Evolutionary conservation across 2,888 invertebrate species (phyloP).

Genomic region (Cryptocheilus praepositus): DNA sequence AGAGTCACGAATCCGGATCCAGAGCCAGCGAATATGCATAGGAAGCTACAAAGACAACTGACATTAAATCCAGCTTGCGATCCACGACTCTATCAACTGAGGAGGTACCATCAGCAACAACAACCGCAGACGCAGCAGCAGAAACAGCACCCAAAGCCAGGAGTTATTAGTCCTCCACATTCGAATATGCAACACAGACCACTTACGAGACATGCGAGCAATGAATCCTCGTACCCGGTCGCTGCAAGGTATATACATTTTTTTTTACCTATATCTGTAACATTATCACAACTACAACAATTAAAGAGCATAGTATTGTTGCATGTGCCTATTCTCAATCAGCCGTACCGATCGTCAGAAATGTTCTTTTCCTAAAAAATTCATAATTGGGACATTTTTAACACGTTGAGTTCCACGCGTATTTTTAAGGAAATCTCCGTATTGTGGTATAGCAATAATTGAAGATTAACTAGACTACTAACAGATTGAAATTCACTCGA

Average conservation of each 20-base stretch:
- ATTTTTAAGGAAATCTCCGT: too few relatives aligned
- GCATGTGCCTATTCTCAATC: too few relatives aligned
- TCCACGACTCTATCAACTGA: constrained; percentile 79
- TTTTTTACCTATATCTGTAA: background rate
- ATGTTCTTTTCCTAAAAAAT: too few relatives aligned
- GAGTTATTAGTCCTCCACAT: constrained; percentile 55
- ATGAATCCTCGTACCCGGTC: constrained; percentile 63
- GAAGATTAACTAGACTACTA: too few relatives aligned
- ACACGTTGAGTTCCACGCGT: too few relatives aligned
- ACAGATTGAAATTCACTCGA: too few relatives aligned
- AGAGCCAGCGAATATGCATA: constrained; percentile 80
- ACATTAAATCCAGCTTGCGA: constrained; percentile 89
- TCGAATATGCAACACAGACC: constrained; percentile 63
- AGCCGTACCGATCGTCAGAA: too few relatives aligned
- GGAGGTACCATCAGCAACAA: constrained; percentile 65
- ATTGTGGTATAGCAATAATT: too few relatives aligned
- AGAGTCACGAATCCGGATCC: constrained; percentile 62
- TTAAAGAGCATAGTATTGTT: too few relatives aligned
- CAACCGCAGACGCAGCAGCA: constrained; percentile 59
- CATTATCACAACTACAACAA: too few relatives aligned
- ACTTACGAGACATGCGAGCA: constrained; percentile 66
- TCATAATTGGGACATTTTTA: too few relatives aligned
- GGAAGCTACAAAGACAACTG: constrained; percentile 86
- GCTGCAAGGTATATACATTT: constrained; percentile 57
- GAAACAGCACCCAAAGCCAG: constrained; percentile 58